Percentiles rank a stretch among this genome's conserved stretches.
phyloP scores from a whole-genome alignment of 64 coral and sea anemone species.

The Montipora efflorescens region DNA sequence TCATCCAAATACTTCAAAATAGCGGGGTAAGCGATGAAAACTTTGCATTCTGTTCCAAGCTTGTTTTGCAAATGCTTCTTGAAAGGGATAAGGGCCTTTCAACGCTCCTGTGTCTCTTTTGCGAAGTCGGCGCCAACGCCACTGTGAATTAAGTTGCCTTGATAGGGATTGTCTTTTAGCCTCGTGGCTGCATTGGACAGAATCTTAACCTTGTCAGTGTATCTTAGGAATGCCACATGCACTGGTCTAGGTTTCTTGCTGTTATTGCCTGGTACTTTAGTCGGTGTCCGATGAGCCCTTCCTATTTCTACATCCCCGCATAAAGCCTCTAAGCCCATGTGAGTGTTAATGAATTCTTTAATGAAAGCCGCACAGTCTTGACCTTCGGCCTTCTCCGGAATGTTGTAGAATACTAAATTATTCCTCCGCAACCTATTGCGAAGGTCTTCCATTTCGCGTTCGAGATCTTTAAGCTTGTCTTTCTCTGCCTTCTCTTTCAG shows the following conservation, averaged over 20 bases:
- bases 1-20: conserved; percentile 14
- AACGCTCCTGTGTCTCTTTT: neutral
- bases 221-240: no score
- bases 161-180: neutral
- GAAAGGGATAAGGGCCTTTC: neutral
- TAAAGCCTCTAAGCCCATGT: conserved; percentile 6
- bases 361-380: conserved; percentile 3
- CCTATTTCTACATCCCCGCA: neutral
- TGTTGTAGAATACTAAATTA: neutral
- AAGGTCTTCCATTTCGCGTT: conserved; percentile 1
- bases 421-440: neutral
- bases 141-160: neutral
- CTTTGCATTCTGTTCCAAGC: neutral
- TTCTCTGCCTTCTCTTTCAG: neutral
- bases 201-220: neutral
- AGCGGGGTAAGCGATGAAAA: conserved; percentile 22
- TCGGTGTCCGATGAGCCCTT: neutral
- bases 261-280: neutral
- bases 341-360: neutral
- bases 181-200: no score
- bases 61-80: conserved; percentile 10
- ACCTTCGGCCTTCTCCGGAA: conserved; percentile 5
- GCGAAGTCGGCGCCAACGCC: neutral
- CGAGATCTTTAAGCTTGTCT: neutral
- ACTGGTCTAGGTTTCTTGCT: no score